Conservation (phyloP, 1,140 invertebrate genomes). For the Cepaea nemoralis region DNA sequence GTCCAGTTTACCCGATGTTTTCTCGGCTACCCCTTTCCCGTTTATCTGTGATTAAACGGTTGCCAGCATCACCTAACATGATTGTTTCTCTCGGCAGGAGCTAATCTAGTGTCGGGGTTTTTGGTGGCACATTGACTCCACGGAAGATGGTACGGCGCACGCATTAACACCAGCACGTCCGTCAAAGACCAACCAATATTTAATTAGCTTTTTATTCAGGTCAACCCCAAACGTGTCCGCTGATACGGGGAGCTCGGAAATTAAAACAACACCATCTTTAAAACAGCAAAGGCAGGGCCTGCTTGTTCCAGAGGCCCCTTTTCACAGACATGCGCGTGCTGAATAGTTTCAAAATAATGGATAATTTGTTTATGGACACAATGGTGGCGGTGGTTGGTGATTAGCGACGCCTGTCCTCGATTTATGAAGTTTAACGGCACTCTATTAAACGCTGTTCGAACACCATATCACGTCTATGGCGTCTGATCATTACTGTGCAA, state of each 20-base stretch:
- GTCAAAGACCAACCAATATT: constrained; percentile 5
- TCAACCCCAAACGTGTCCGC: background rate
- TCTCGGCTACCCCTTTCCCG: background rate
- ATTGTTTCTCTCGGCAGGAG: background rate
- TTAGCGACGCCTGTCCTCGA: constrained; percentile 28
- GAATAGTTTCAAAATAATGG: constrained; percentile 1
- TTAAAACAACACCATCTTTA: constrained; percentile 29
- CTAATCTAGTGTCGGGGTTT: background rate
- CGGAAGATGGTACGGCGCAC: background rate
- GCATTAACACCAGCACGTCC: background rate
- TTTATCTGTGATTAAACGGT: constrained; percentile 13
- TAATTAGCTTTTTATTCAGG: constrained; percentile 11
- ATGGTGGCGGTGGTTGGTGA: background rate
- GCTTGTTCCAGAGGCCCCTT: background rate
- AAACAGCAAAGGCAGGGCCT: no score
- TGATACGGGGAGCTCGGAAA: background rate
- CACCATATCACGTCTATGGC: background rate
- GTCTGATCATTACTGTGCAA: constrained; percentile 1
- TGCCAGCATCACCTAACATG: background rate
- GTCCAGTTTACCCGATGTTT: background rate
- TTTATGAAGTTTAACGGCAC: constrained; percentile 31
- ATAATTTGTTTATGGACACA: constrained; percentile 29
- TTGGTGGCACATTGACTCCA: background rate
- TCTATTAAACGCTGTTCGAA: constrained; percentile 23
- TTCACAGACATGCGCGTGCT: background rate